These are phyloP conservation scores for Borostomias antarcticus DNA, from an alignment of 2,797 vertebrate species.

Conservation along the genomic window DNA sequence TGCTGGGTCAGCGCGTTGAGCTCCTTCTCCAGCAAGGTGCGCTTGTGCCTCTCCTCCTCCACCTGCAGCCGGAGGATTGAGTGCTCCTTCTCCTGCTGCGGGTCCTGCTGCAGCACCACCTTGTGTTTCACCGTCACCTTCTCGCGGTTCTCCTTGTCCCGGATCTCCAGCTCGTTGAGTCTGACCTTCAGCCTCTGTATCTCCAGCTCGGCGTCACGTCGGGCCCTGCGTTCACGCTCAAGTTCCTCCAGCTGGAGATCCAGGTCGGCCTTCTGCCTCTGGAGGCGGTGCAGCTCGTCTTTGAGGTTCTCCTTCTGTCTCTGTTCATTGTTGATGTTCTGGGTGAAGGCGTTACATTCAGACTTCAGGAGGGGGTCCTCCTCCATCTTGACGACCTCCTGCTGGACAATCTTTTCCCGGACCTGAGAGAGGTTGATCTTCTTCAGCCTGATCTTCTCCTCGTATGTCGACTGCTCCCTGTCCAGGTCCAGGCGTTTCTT, in stretches of 20 bases:
- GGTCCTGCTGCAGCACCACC: conserved; percentile 95
- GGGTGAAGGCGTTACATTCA: conserved; percentile 81
- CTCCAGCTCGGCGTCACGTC: conserved; percentile 91
- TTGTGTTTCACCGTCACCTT: conserved; percentile 95
- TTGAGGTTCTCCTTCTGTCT: conserved; percentile 86
- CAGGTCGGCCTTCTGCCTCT: conserved; percentile 83
- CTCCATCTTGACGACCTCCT: conserved; percentile 92
- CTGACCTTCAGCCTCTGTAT: conserved; percentile 87
- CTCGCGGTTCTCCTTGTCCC: conserved; percentile 87
- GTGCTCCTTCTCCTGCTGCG: conserved; percentile 94
- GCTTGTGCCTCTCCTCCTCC: conserved; percentile 90
- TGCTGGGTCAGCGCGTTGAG: conserved; percentile 82
- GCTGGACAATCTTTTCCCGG: conserved; percentile 88
- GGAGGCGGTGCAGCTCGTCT: conserved; percentile 82
- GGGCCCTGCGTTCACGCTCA: conserved; percentile 87
- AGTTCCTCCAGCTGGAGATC: conserved; percentile 92
- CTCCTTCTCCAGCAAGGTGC: conserved; percentile 86
- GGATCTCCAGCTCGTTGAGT: conserved; percentile 84
- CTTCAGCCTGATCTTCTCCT: conserved; percentile 85
- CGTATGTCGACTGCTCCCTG: conserved; percentile 77
- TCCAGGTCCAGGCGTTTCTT: conserved; percentile 91
- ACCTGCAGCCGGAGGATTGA: conserved; percentile 88
- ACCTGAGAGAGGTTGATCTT: conserved; percentile 91
- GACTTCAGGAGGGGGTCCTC: conserved; percentile 86
- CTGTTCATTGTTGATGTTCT: conserved; percentile 87